Conservation (phyloP, 2,888 invertebrate species). For the Drosophila prolongata region DNA sequence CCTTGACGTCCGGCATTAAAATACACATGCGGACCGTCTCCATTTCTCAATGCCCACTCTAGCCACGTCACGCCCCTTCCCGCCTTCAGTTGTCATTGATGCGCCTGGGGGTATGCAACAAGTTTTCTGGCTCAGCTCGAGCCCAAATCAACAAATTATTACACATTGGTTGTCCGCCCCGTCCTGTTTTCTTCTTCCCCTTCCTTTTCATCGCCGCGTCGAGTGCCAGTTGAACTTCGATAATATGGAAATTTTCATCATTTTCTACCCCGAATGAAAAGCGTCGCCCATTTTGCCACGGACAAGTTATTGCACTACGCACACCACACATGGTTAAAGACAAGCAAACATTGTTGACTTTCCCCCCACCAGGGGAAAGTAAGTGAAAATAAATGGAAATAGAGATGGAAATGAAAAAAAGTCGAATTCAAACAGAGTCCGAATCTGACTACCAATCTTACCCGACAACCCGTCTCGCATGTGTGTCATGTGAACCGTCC, state of each 20-base stretch:
- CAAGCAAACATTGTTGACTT: slow-evolving; percentile 63
- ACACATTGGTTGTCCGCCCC: slow-evolving; percentile 39
- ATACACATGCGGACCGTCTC: slow-evolving; percentile 41
- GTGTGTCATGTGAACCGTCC: slow-evolving; percentile 58
- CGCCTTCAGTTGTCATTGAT: slow-evolving; percentile 57
- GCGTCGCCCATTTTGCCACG: slow-evolving; percentile 32
- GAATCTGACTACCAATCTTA: slow-evolving; percentile 13
- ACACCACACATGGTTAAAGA: slow-evolving; percentile 6
- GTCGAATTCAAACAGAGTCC: slow-evolving; percentile 17
- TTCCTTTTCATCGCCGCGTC: background rate
- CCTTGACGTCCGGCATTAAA: slow-evolving; percentile 73
- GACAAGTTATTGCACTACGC: slow-evolving; percentile 52
- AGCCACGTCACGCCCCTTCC: background rate
- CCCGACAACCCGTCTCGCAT: slow-evolving; percentile 48
- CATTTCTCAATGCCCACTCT: background rate
- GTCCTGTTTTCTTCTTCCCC: slow-evolving; percentile 4
- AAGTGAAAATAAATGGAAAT: slow-evolving; percentile 63
- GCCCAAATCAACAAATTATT: slow-evolving; percentile 72
- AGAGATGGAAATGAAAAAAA: slow-evolving; percentile 38
- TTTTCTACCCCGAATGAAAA: slow-evolving; percentile 72
- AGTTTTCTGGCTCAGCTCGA: slow-evolving; percentile 45
- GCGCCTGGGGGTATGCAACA: slow-evolving; percentile 68
- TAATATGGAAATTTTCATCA: slow-evolving; percentile 83
- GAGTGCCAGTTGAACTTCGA: slow-evolving; percentile 50
- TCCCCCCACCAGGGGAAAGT: too few species aligned